Evolutionary conservation across 2,888 invertebrate genomes (phyloP).

Genomic region (Coelinius sp.): DNA sequence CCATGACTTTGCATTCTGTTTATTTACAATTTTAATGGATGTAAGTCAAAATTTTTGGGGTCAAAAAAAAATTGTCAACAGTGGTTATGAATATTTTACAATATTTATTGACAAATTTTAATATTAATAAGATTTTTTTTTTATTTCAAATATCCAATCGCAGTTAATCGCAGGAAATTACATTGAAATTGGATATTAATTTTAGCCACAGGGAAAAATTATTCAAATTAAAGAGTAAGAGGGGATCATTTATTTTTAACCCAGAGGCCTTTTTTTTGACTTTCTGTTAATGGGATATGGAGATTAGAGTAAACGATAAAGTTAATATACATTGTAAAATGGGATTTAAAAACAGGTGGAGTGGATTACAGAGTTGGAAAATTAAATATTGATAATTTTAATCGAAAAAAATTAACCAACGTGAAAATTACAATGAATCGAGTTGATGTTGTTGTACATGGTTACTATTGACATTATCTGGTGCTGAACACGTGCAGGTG

Average conservation of each 20-base stretch:
- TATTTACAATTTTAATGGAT: too few species aligned
- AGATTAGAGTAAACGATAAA: conserved; percentile 66
- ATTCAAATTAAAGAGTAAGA: conserved; percentile 64
- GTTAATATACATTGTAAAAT: conserved; percentile 32
- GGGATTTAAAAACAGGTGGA: neutral
- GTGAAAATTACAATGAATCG: neutral
- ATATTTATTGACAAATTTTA: neutral
- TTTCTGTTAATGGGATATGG: conserved; percentile 69
- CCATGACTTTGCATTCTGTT: conserved; percentile 4
- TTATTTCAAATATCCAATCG: conserved; percentile 56
- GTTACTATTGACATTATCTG: neutral
- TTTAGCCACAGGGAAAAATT: conserved; percentile 65
- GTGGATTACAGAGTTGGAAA: too few species aligned
- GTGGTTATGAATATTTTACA: neutral
- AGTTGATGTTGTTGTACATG: neutral
- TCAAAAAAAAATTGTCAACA: too few species aligned
- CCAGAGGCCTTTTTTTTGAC: conserved; percentile 61
- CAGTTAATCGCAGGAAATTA: conserved; percentile 69
- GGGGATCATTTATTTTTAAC: conserved; percentile 40
- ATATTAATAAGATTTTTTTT: neutral
- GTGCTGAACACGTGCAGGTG: neutral
- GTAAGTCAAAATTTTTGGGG: too few species aligned
- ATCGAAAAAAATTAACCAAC: neutral
- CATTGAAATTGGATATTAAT: conserved; percentile 69
- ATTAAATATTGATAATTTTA: neutral